Conservation (phyloP, 2,113 vertebrate genomes). For the Sarotherodon lohbergeri region DNA sequence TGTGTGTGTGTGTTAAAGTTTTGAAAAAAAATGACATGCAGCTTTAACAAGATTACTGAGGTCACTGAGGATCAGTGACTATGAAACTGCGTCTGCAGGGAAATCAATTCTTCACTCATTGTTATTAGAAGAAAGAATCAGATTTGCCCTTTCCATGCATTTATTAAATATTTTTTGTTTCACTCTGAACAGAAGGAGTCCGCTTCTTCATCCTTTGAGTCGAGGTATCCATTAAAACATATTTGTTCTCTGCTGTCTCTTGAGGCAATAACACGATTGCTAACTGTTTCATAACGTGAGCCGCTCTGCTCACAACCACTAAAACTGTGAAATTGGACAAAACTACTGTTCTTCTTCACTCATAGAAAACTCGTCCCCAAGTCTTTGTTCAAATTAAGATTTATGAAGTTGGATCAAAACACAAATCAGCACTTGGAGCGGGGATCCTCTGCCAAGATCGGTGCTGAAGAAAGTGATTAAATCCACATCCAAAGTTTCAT, state of each 20-base stretch:
- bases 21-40: not conserved
- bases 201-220: not conserved
- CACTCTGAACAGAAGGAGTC: not conserved
- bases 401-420: not conserved
- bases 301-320: not conserved
- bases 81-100: not conserved
- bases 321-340: not conserved
- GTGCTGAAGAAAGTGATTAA: not conserved
- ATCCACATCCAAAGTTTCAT: not conserved
- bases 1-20: not conserved
- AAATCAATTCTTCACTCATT: not conserved
- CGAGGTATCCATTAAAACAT: not conserved
- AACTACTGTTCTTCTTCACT: not conserved
- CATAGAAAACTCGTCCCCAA: not conserved
- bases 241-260: not conserved
- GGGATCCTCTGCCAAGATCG: not conserved
- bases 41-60: not conserved
- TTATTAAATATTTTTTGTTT: not conserved
- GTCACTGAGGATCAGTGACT: not conserved
- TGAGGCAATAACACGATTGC: not conserved
- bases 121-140: not conserved
- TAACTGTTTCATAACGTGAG: not conserved
- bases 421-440: not conserved
- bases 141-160: not conserved
- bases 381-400: not conserved